Percentiles rank a stretch among this genome's conserved stretches.
These are phyloP conservation scores for Caenorhabditis becei DNA, from an alignment of 2,888 invertebrate species.

Conservation along the genomic window DNA sequence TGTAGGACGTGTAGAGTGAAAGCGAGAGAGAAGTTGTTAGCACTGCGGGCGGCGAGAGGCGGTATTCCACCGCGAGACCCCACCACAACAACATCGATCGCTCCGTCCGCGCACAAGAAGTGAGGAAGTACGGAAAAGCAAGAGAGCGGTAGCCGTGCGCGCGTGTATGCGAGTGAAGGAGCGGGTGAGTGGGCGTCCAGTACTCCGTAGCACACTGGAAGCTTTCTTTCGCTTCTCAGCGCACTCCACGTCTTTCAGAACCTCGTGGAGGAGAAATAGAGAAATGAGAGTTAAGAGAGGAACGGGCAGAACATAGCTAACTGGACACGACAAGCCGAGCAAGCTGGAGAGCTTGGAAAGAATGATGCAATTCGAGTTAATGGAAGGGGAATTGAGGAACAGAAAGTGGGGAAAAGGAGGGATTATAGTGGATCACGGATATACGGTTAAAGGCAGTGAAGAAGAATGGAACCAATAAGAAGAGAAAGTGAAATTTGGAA, in stretches of 20 bases:
- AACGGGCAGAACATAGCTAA: no score
- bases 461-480: neutral
- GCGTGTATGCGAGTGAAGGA: constrained; percentile 26
- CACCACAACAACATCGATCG: constrained; percentile 52
- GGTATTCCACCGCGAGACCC: constrained; percentile 20
- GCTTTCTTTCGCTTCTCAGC: constrained; percentile 26
- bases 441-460: neutral
- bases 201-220: constrained; percentile 28
- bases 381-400: no score
- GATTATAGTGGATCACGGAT: no score
- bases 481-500: no score
- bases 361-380: no score
- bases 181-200: constrained; percentile 44
- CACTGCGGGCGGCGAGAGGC: constrained; percentile 24
- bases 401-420: no score
- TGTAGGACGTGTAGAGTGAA: constrained; percentile 17
- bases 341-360: no score
- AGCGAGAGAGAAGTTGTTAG: constrained; percentile 54
- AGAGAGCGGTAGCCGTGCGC: neutral
- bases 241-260: neutral
- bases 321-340: no score
- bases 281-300: no score
- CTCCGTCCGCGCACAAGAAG: constrained; percentile 15
- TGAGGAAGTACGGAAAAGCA: constrained; percentile 10
- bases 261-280: constrained; percentile 12